phyloP scores from a whole-genome alignment of 2,888 invertebrate genomes.

The Dolichomitus sp. region DNA sequence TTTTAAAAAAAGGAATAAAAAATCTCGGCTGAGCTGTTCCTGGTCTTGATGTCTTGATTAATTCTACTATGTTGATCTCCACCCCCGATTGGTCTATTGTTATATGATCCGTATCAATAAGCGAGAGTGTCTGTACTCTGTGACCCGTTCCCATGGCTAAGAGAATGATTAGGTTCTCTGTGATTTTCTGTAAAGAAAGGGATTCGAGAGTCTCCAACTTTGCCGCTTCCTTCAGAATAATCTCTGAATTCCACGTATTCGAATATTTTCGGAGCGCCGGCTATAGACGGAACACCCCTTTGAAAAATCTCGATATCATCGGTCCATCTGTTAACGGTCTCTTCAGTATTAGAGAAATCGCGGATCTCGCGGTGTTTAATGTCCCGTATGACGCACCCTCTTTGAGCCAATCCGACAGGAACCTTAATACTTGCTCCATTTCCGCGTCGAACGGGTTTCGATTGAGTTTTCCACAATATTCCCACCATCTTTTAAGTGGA shows the following conservation, averaged over 20 bases:
- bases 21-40: slow-evolving; percentile 30
- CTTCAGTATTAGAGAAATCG: background rate
- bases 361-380: background rate
- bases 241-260: slow-evolving; percentile 40
- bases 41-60: slow-evolving; percentile 13
- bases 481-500: background rate
- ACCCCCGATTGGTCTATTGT: background rate
- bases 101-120: slow-evolving; percentile 45
- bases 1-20: slow-evolving; percentile 22
- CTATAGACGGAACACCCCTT: slow-evolving; percentile 26
- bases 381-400: background rate
- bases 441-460: background rate
- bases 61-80: slow-evolving; percentile 31
- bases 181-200: slow-evolving; percentile 33
- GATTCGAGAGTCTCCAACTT: slow-evolving; percentile 17
- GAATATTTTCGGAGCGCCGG: slow-evolving; percentile 34
- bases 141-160: slow-evolving; percentile 55
- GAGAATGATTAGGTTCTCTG: slow-evolving; percentile 38
- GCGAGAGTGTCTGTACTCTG: slow-evolving; percentile 57
- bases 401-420: background rate
- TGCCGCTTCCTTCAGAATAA: slow-evolving; percentile 15
- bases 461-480: background rate
- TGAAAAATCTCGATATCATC: slow-evolving; percentile 35
- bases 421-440: background rate
- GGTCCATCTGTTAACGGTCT: background rate